A percentile compares a stretch with the other conserved stretches of the same genome.
phyloP scores from a whole-genome alignment of 1,140 invertebrate genomes.

The Caenorhabditis tropicalis region DNA sequence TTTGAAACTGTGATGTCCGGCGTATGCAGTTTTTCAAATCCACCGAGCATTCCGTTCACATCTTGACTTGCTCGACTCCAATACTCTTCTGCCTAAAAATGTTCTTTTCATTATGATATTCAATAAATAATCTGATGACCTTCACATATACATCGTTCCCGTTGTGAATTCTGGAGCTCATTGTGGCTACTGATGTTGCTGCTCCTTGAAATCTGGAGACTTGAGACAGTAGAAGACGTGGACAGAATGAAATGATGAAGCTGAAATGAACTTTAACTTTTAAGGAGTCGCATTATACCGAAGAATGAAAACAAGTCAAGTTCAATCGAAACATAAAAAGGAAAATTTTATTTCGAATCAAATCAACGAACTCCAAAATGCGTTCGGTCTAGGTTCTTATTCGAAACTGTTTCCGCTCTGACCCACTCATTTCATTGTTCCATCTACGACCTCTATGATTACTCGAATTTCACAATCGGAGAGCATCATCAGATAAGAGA shows the following conservation, averaged over 20 bases:
- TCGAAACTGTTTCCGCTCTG: too few relatives aligned
- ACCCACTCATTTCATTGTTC: background rate
- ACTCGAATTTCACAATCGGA: background rate
- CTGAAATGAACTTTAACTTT: too few relatives aligned
- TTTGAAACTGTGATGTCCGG: constrained; percentile 86
- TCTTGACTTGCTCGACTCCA: constrained; percentile 76
- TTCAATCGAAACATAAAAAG: too few relatives aligned
- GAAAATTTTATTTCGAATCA: background rate
- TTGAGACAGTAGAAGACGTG: background rate
- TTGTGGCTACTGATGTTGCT: background rate
- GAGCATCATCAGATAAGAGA: background rate
- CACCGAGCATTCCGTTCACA: constrained; percentile 92
- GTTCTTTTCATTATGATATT: background rate
- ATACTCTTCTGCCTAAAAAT: constrained; percentile 79
- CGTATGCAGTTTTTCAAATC: constrained; percentile 84
- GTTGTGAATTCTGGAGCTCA: constrained; percentile 13
- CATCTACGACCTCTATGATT: background rate
- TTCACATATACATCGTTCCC: constrained; percentile 43
- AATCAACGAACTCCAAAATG: too few relatives aligned
- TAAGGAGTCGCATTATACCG: too few relatives aligned
- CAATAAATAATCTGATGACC: background rate
- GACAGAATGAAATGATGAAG: background rate
- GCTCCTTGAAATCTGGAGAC: background rate
- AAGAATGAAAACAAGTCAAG: too few relatives aligned
- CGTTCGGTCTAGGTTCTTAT: too few relatives aligned